phyloP scores from a whole-genome alignment of 2,888 invertebrate species.

The Diaperis boleti region DNA sequence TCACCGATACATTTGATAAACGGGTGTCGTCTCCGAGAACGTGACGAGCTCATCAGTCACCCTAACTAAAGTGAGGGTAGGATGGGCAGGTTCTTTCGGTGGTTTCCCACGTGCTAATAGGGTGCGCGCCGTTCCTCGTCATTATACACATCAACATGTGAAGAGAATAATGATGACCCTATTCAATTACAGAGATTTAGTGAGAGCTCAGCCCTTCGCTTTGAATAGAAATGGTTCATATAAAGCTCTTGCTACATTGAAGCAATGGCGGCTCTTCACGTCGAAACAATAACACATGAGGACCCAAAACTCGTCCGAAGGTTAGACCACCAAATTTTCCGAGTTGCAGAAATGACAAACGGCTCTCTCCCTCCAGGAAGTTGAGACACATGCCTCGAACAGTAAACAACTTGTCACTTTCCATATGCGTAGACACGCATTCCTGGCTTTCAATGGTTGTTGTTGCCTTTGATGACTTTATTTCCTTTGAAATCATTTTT shows the following conservation, averaged over 20 bases:
- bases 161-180: conserved; percentile 48
- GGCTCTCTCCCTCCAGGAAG: conserved; percentile 43
- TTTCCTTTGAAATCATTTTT: conserved; percentile 13
- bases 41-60: conserved; percentile 47
- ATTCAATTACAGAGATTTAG: conserved; percentile 48
- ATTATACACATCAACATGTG: conserved; percentile 51
- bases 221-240: conserved; percentile 24
- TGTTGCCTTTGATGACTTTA: conserved; percentile 23
- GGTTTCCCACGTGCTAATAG: conserved; percentile 56
- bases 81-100: conserved; percentile 45
- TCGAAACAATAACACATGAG: conserved; percentile 6
- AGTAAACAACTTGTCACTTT: conserved; percentile 43
- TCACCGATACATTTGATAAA: conserved; percentile 6
- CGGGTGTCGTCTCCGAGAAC: conserved; percentile 13
- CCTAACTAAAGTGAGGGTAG: conserved; percentile 37
- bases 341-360: conserved; percentile 46
- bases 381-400: conserved; percentile 46
- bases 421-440: conserved; percentile 39
- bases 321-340: conserved; percentile 2
- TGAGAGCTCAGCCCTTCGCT: conserved; percentile 19
- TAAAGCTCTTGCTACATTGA: conserved; percentile 16
- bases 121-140: conserved; percentile 51
- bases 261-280: conserved; percentile 23
- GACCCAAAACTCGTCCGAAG: conserved; percentile 12
- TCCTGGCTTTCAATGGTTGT: conserved; percentile 35